These are phyloP conservation scores for Drosophila nannoptera DNA, from an alignment of 1,140 invertebrate genomes.

Conservation along the genomic window DNA sequence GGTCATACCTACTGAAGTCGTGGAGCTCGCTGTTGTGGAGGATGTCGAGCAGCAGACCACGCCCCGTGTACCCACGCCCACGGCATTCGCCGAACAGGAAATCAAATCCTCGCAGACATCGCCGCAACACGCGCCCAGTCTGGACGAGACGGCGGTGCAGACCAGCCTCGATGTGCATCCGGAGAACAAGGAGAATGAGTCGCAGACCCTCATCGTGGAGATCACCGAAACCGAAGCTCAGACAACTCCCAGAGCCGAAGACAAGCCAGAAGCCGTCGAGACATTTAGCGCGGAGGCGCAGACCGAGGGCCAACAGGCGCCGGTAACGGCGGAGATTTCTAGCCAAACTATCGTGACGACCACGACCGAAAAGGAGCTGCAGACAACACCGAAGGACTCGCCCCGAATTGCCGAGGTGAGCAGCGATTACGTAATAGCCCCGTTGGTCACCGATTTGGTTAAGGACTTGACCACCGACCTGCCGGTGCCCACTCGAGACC, in stretches of 20 bases:
- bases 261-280: slow-evolving; percentile 20
- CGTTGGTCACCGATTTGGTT: slow-evolving; percentile 76
- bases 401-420: slow-evolving; percentile 50
- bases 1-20: slow-evolving; percentile 81
- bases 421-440: slow-evolving; percentile 56
- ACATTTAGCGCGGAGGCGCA: slow-evolving; percentile 63
- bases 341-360: slow-evolving; percentile 81
- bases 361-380: slow-evolving; percentile 80
- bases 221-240: slow-evolving; percentile 72
- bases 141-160: slow-evolving; percentile 79
- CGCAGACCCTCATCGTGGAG: slow-evolving; percentile 68
- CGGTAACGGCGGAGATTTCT: slow-evolving; percentile 80
- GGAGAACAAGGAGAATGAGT: slow-evolving; percentile 67
- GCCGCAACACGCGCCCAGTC: slow-evolving; percentile 80
- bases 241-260: slow-evolving; percentile 58
- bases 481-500: slow-evolving; percentile 66
- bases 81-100: slow-evolving; percentile 56
- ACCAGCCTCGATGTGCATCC: slow-evolving; percentile 77
- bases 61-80: slow-evolving; percentile 59
- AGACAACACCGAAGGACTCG: slow-evolving; percentile 80
- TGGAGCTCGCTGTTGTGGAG: slow-evolving; percentile 81
- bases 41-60: slow-evolving; percentile 80
- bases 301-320: slow-evolving; percentile 63
- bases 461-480: slow-evolving; percentile 73
- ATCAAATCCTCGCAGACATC: slow-evolving; percentile 83